Conservation (phyloP, 1,140 invertebrate genomes). For the Phocides pigmalion region DNA sequence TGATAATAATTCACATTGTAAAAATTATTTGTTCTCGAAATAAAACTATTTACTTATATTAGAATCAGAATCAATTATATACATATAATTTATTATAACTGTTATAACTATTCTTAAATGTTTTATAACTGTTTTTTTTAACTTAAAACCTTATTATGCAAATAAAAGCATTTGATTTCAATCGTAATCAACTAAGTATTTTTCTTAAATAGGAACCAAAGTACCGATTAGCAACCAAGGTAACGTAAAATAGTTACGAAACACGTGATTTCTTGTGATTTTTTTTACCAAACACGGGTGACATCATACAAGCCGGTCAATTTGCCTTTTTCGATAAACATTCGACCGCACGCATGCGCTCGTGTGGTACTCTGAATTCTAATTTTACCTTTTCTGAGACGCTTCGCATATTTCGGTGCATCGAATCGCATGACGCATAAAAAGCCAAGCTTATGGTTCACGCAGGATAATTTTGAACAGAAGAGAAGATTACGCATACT, state of each 20-base stretch:
- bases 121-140: no score
- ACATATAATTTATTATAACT: no score
- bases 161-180: no score
- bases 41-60: no score
- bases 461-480: background rate
- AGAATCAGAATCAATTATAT: no score
- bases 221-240: background rate
- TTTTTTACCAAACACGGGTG: constrained; percentile 13
- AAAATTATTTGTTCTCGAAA: no score
- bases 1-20: no score
- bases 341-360: constrained; percentile 2
- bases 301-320: constrained; percentile 20
- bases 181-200: no score
- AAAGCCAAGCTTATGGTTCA: background rate
- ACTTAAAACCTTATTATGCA: no score
- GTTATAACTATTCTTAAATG: no score
- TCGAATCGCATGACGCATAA: constrained; percentile 23
- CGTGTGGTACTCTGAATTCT: constrained; percentile 35
- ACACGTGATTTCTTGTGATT: constrained; percentile 4
- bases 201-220: no score
- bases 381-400: constrained; percentile 28
- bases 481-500: no score
- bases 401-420: constrained; percentile 31
- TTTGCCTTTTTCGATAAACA: constrained; percentile 15
- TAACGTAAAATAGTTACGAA: constrained; percentile 1